Conservation (phyloP, 2,113 vertebrate species). For the Catagonus wagneri region DNA sequence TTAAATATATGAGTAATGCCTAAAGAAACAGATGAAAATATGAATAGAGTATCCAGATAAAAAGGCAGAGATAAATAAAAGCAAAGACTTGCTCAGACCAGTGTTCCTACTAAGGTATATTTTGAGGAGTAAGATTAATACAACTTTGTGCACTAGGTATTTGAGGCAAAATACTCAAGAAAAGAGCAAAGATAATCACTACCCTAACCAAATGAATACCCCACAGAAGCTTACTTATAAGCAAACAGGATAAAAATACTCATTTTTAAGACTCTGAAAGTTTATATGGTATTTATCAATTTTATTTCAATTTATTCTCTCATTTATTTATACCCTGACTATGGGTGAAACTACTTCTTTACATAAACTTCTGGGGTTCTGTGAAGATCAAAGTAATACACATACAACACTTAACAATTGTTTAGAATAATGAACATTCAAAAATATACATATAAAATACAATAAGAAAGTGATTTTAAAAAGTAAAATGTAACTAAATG, state of each 20-base stretch:
- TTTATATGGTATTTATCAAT: background rate
- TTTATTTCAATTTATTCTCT: background rate
- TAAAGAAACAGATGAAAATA: background rate
- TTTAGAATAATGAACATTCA: background rate
- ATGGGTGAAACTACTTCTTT: background rate
- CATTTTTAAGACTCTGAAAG: background rate
- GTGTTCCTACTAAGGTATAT: background rate
- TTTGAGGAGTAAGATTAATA: background rate
- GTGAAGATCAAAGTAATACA: background rate
- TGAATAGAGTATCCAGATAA: background rate
- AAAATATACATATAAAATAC: background rate
- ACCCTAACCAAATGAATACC: background rate
- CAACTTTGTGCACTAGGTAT: background rate
- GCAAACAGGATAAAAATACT: background rate
- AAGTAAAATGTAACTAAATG: background rate
- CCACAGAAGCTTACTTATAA: background rate
- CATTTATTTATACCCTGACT: background rate
- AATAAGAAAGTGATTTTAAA: background rate
- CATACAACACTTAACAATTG: background rate
- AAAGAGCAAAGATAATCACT: background rate
- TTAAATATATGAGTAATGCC: background rate
- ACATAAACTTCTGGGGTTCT: background rate
- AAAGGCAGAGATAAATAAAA: background rate
- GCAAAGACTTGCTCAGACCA: background rate
- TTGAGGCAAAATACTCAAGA: background rate